These are phyloP conservation scores for Taeniopygia guttata DNA, from an alignment of 2,797 vertebrate genomes.

Conservation along the genomic window DNA sequence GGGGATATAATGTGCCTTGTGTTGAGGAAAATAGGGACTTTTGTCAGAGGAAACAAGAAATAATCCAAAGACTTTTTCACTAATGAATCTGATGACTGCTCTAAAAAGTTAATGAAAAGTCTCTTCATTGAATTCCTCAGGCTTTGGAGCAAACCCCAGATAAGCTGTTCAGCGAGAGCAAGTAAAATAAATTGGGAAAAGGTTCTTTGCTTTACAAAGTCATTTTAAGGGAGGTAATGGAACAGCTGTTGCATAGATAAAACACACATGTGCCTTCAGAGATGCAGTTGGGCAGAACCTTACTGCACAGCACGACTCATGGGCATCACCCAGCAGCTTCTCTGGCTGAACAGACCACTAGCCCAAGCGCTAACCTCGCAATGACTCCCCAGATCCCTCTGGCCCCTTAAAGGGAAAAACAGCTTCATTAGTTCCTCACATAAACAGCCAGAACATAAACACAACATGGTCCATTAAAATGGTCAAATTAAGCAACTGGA, in stretches of 20 bases:
- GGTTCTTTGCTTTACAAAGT: constrained; percentile 28
- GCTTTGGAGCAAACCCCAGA: constrained; percentile 16
- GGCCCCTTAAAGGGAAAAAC: not conserved
- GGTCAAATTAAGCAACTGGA: constrained; percentile 28
- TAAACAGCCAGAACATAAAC: constrained; percentile 45
- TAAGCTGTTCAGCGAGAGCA: constrained; percentile 11
- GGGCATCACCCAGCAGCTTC: not conserved
- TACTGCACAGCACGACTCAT: not conserved
- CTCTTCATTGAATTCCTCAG: not conserved
- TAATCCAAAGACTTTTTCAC: not conserved
- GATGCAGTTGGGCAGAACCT: not conserved
- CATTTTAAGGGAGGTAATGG: constrained; percentile 25
- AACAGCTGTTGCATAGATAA: constrained; percentile 51
- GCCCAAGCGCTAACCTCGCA: not conserved
- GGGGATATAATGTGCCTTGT: not conserved
- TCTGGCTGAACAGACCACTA: not conserved
- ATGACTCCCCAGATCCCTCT: not conserved
- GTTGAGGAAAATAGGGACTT: not conserved
- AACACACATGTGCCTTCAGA: not conserved
- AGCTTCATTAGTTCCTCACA: constrained; percentile 33
- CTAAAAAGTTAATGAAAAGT: constrained; percentile 30
- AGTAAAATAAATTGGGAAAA: constrained; percentile 45
- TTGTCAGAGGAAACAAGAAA: constrained; percentile 7
- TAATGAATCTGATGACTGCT: not conserved
- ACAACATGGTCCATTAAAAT: constrained; percentile 44